These are phyloP conservation scores for Aphelinus atriplicis DNA, from an alignment of 1,140 invertebrate genomes.

Conservation along the genomic window DNA sequence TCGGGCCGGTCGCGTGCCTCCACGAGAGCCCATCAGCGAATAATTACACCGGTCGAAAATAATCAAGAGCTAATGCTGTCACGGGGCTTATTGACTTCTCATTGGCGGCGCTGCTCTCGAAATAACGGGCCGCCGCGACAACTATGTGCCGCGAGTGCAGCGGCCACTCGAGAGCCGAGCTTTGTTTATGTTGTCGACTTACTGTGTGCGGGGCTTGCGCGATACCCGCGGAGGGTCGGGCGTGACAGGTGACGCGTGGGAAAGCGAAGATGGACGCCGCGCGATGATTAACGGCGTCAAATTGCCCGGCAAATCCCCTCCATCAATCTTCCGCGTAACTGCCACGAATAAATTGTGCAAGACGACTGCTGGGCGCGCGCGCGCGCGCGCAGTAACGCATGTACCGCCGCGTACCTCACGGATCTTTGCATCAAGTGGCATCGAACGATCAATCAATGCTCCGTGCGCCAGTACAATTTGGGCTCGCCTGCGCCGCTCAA, in stretches of 20 bases:
- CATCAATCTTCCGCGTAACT: slow-evolving; percentile 31
- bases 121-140: not conserved
- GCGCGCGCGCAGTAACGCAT: too few species aligned
- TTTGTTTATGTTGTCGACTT: not conserved
- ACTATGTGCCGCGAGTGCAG: not conserved
- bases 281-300: slow-evolving; percentile 34
- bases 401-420: too few species aligned
- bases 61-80: not conserved
- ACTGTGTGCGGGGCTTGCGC: too few species aligned
- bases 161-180: slow-evolving; percentile 3
- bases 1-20: not conserved
- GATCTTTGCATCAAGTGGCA: not conserved
- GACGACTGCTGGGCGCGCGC: not conserved
- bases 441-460: slow-evolving; percentile 15
- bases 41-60: not conserved
- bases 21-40: not conserved
- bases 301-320: slow-evolving; percentile 32
- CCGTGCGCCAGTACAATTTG: not conserved
- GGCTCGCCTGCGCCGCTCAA: too few species aligned
- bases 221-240: too few species aligned
- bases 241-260: slow-evolving; percentile 33
- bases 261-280: slow-evolving; percentile 16
- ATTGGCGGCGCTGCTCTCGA: not conserved
- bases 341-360: slow-evolving; percentile 22
- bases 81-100: slow-evolving; percentile 36